phyloP scores from a whole-genome alignment of 2,797 vertebrate genomes.

The Corythornis leucogaster region DNA sequence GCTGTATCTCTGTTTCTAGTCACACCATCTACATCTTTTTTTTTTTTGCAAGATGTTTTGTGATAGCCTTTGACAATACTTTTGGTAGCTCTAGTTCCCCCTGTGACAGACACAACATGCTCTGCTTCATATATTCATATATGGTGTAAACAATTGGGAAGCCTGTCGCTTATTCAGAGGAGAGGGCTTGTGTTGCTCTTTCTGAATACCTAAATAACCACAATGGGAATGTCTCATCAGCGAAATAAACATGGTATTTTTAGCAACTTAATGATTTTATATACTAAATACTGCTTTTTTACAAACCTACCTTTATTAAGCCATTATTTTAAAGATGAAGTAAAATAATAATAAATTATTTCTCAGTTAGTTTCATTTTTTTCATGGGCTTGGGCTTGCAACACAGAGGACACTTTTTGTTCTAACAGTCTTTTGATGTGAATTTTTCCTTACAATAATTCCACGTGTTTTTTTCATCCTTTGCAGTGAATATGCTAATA shows the following conservation, averaged over 20 bases:
- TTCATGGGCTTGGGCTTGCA: not conserved
- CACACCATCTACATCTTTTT: not conserved
- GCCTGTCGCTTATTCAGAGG: not conserved
- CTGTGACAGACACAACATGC: not conserved
- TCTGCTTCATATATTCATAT: not conserved
- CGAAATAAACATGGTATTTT: not conserved
- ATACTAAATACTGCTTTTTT: not conserved
- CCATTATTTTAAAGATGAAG: not conserved
- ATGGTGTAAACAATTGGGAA: not conserved
- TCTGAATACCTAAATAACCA: not conserved
- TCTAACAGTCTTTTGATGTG: not conserved
- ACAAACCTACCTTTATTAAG: not conserved
- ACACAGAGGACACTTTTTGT: not conserved
- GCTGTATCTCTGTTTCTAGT: not conserved
- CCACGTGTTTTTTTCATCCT: not conserved
- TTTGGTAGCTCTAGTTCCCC: not conserved
- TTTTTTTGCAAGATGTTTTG: not conserved
- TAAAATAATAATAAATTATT: not conserved
- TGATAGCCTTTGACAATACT: not conserved
- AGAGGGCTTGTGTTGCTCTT: not conserved
- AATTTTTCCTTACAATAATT: conserved; percentile 45
- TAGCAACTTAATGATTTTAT: not conserved
- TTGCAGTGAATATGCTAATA: conserved; percentile 42
- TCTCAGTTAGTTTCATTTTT: not conserved
- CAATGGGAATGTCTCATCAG: not conserved